Evolutionary conservation across 30 jellyfish, hydroid and myxozoan genomes (phyloP).

Genomic region (Aurelia aurita): DNA sequence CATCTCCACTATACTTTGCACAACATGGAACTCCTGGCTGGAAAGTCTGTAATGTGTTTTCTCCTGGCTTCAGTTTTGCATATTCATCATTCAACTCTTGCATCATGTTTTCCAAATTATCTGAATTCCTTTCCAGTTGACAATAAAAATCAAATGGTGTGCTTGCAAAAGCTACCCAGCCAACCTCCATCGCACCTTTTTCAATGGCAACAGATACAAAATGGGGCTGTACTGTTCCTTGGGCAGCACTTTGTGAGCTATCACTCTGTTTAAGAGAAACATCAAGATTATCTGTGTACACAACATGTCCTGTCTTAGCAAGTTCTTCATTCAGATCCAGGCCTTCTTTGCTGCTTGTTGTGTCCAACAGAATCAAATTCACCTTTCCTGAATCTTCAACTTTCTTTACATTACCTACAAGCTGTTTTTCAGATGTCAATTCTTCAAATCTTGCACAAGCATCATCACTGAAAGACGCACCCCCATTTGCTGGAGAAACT

Average conservation of each 20-base stretch:
- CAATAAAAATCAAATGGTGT: slow-evolving; percentile 82
- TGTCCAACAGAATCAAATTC: slow-evolving; percentile 57
- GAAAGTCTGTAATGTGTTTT: not conserved
- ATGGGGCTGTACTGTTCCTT: slow-evolving; percentile 7
- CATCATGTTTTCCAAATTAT: slow-evolving; percentile 65
- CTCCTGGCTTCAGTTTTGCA: slow-evolving; percentile 24
- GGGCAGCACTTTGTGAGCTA: slow-evolving; percentile 19
- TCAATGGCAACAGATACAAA: slow-evolving; percentile 27
- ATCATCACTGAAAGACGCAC: slow-evolving; percentile 2
- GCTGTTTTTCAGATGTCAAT: slow-evolving; percentile 53
- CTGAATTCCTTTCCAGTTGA: slow-evolving; percentile 50
- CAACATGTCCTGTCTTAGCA: slow-evolving; percentile 43
- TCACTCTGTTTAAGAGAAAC: not conserved
- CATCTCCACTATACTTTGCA: slow-evolving; percentile 85
- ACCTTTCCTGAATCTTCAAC: slow-evolving; percentile 45
- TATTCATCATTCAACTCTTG: slow-evolving; percentile 62
- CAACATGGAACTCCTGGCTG: slow-evolving; percentile 80
- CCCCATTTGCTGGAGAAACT: slow-evolving; percentile 28
- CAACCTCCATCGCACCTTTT: slow-evolving; percentile 60
- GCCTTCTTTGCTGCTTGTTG: slow-evolving; percentile 62
- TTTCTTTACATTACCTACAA: slow-evolving; percentile 57
- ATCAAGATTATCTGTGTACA: not conserved
- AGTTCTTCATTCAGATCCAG: slow-evolving; percentile 62
- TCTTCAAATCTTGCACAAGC: slow-evolving; percentile 66
- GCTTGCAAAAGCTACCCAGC: slow-evolving; percentile 55